Conservation (phyloP, 1,140 invertebrate species). For the Ctenoplectra terminalis region DNA sequence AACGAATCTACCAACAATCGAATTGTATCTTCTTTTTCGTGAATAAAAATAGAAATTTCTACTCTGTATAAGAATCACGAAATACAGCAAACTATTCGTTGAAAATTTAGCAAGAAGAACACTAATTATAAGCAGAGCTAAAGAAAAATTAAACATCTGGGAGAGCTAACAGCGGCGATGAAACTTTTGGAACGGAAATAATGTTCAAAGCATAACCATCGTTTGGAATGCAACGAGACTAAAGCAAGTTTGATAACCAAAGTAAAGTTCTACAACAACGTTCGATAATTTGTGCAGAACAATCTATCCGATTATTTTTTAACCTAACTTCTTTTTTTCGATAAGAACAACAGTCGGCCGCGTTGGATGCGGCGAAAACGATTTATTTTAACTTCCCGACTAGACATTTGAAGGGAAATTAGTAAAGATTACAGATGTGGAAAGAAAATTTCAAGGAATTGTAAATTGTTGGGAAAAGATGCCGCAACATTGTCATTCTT, state of each 20-base stretch:
- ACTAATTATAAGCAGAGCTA: not conserved
- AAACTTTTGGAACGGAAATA: constrained; percentile 26
- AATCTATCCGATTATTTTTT: constrained; percentile 24
- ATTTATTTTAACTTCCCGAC: constrained; percentile 25
- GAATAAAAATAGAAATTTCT: not conserved
- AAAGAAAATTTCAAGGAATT: not conserved
- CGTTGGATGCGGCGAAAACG: not conserved
- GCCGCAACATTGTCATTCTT: not conserved
- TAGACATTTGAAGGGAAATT: too few relatives aligned
- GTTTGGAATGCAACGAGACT: constrained; percentile 5
- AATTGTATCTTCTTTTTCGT: too few relatives aligned
- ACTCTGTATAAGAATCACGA: not conserved
- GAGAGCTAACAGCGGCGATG: not conserved
- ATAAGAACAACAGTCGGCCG: not conserved
- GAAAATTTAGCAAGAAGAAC: not conserved
- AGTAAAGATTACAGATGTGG: too few relatives aligned
- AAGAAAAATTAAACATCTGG: not conserved
- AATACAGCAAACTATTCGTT: not conserved
- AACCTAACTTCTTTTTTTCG: constrained; percentile 1
- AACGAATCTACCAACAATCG: too few relatives aligned
- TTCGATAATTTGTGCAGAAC: constrained; percentile 14
- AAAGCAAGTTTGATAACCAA: constrained; percentile 33
- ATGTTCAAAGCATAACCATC: constrained; percentile 1
- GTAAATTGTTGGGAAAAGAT: too few relatives aligned
- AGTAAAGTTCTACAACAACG: constrained; percentile 27